Conservation (phyloP, 2,888 invertebrate species). For the Drosophila anomalipes region DNA sequence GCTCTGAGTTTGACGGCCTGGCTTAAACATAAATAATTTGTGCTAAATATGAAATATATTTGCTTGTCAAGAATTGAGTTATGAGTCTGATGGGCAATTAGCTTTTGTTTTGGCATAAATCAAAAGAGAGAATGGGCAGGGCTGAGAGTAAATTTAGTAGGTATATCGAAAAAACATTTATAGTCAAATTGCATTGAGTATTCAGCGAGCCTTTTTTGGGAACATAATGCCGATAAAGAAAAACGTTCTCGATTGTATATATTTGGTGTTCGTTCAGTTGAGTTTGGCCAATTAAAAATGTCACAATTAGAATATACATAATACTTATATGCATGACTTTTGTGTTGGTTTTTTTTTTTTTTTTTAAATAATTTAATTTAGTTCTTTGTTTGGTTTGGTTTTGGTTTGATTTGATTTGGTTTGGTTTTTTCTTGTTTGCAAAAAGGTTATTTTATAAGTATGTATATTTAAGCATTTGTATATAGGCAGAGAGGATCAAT, state of each 20-base stretch:
- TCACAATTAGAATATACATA: slow-evolving; percentile 59
- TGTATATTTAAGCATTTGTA: slow-evolving; percentile 67
- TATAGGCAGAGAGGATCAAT: slow-evolving; percentile 64
- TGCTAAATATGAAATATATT: not conserved
- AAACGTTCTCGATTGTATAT: slow-evolving; percentile 31
- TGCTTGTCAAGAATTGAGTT: not conserved
- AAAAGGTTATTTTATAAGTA: slow-evolving; percentile 61
- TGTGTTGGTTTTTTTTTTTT: slow-evolving; percentile 18
- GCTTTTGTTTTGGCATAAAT: slow-evolving; percentile 11
- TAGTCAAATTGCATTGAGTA: slow-evolving; percentile 45
- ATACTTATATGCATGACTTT: slow-evolving; percentile 68
- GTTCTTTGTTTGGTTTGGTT: not conserved
- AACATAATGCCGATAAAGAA: slow-evolving; percentile 47
- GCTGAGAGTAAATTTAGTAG: slow-evolving; percentile 22
- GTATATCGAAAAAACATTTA: slow-evolving; percentile 49
- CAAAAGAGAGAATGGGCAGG: slow-evolving; percentile 13
- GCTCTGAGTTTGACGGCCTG: not conserved
- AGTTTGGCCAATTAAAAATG: slow-evolving; percentile 34
- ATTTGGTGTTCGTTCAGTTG: slow-evolving; percentile 14
- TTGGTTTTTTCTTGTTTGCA: slow-evolving; percentile 44
- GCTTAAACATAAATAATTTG: not conserved
- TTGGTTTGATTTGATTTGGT: slow-evolving; percentile 13
- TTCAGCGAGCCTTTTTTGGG: slow-evolving; percentile 50
- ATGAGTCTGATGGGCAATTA: not conserved
- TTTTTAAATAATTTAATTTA: not conserved